Percentiles rank a stretch among this genome's conserved stretches.
Conservation (phyloP, 2,797 vertebrate species). For the Triplophysa bombifrons region DNA sequence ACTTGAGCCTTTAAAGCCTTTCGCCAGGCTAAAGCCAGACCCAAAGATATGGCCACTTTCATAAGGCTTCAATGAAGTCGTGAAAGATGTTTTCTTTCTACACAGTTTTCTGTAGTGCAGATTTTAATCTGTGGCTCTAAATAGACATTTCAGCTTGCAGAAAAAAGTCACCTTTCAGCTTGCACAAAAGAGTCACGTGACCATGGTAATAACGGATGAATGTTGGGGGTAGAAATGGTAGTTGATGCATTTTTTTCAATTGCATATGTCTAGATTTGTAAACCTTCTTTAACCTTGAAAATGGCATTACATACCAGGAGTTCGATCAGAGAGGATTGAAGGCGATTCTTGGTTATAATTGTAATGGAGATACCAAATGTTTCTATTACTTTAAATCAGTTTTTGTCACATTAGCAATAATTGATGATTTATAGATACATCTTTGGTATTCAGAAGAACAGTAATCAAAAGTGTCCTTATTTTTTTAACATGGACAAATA, state of each 20-base stretch:
- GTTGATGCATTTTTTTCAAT: background rate
- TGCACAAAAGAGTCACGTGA: slow-evolving; percentile 40
- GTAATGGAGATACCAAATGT: background rate
- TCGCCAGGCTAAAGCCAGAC: slow-evolving; percentile 43
- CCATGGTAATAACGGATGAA: slow-evolving; percentile 23
- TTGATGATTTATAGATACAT: background rate
- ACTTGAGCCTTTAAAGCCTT: slow-evolving; percentile 37
- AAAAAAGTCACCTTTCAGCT: slow-evolving; percentile 22
- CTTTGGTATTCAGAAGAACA: background rate
- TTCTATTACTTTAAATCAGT: background rate
- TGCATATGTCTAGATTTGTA: background rate
- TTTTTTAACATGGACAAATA: too few species aligned
- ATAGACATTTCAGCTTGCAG: slow-evolving; percentile 29
- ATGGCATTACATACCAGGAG: background rate
- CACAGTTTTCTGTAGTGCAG: background rate
- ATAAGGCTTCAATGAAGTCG: background rate
- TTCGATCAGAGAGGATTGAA: background rate
- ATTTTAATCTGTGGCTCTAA: slow-evolving; percentile 17
- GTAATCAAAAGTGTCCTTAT: too few species aligned
- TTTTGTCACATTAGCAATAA: background rate
- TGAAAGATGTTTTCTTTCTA: slow-evolving; percentile 13
- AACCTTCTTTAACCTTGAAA: slow-evolving; percentile 13
- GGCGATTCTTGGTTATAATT: too few species aligned
- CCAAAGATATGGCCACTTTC: background rate
- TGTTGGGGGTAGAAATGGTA: slow-evolving; percentile 16